Evolutionary conservation across 2,113 vertebrate species (phyloP).

Genomic region (Eolophus roseicapilla): DNA sequence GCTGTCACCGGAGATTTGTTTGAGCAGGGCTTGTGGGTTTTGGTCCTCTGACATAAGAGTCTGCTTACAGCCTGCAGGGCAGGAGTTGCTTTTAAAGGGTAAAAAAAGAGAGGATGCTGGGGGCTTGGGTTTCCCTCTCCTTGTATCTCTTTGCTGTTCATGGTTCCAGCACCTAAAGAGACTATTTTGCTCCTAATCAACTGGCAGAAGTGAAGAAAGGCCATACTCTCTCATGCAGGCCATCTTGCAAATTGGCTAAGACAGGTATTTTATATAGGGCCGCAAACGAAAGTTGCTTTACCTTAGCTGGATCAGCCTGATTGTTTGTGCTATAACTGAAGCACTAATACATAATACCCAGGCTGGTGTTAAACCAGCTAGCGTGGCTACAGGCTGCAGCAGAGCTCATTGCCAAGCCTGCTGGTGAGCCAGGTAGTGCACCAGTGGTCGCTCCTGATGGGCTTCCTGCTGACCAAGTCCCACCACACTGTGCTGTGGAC

Average conservation of each 20-base stretch:
- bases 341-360: neutral
- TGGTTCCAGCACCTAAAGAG: neutral
- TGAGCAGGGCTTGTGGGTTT: neutral
- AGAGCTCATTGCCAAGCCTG: neutral
- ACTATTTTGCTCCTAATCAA: neutral
- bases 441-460: neutral
- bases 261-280: neutral
- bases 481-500: accelerated
- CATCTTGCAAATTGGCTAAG: neutral
- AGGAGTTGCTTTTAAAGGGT: neutral
- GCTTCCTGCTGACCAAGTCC: neutral
- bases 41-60: neutral
- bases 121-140: neutral
- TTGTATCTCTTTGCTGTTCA: neutral
- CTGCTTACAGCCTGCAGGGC: neutral
- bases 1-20: neutral
- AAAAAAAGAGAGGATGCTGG: neutral
- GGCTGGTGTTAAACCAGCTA: neutral
- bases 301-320: neutral
- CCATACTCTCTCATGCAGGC: neutral
- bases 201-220: neutral
- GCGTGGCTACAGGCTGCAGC: neutral
- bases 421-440: neutral
- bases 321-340: neutral
- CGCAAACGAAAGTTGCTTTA: neutral